phyloP scores from a whole-genome alignment of 2,888 invertebrate species.

The Zaprionus lineosus region DNA sequence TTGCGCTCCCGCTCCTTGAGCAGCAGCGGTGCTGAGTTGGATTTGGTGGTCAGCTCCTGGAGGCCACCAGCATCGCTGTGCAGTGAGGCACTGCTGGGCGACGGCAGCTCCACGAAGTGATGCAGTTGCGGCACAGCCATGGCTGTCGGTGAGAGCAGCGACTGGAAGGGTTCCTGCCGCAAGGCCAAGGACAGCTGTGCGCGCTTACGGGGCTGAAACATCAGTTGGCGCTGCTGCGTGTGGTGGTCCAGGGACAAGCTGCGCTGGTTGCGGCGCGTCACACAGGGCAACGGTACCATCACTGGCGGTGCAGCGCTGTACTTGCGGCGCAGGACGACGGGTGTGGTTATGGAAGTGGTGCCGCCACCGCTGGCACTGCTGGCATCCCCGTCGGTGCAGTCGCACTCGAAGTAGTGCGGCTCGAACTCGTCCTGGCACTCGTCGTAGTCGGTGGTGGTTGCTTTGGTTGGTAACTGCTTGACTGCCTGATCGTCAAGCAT shows the following conservation, averaged over 20 bases:
- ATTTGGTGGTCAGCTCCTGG: constrained; percentile 82
- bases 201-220: constrained; percentile 67
- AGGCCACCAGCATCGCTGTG: constrained; percentile 81
- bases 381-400: constrained; percentile 78
- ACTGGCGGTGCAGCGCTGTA: constrained; percentile 77
- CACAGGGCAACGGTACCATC: constrained; percentile 70
- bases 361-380: constrained; percentile 68
- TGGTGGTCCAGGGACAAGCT: constrained; percentile 80
- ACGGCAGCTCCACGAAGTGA: constrained; percentile 82
- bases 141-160: constrained; percentile 74
- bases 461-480: constrained; percentile 39
- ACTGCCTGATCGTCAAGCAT: constrained; percentile 54
- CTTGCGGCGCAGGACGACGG: constrained; percentile 80
- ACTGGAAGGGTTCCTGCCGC: constrained; percentile 82
- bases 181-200: constrained; percentile 80
- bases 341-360: constrained; percentile 48
- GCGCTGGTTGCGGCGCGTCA: constrained; percentile 74
- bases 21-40: constrained; percentile 82
- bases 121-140: constrained; percentile 56
- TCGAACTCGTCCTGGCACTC: constrained; percentile 81
- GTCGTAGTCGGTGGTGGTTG: constrained; percentile 49
- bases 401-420: constrained; percentile 77
- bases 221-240: constrained; percentile 56
- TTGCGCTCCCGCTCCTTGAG: constrained; percentile 80
- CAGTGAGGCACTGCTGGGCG: constrained; percentile 82